phyloP scores from a whole-genome alignment of 2,113 vertebrate genomes.

The Accipiter cooperii region DNA sequence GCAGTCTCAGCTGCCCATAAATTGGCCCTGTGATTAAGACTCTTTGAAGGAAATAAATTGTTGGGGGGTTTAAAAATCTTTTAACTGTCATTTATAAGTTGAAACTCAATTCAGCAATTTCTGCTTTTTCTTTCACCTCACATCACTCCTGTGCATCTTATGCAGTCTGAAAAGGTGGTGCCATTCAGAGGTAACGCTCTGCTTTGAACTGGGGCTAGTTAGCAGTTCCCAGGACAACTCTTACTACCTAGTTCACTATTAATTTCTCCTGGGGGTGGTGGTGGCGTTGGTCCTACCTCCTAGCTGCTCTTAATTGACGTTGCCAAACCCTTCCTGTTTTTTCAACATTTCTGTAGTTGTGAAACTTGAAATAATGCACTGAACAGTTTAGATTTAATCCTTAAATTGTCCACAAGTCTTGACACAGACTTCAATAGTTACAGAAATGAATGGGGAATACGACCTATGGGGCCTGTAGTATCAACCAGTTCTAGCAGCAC shows the following conservation, averaged over 20 bases:
- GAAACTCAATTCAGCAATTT: neutral
- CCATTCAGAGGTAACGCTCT: neutral
- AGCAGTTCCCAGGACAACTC: neutral
- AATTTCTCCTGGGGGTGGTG: accelerated
- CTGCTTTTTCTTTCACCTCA: neutral
- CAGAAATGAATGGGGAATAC: neutral
- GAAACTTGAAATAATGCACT: neutral
- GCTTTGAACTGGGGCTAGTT: neutral
- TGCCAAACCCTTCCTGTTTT: neutral
- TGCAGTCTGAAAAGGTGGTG: neutral
- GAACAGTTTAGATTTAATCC: neutral
- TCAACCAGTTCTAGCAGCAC: neutral
- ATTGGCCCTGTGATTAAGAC: neutral
- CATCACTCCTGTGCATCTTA: neutral
- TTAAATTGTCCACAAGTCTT: neutral
- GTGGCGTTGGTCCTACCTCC: neutral
- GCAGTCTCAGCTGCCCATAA: neutral
- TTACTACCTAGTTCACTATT: neutral
- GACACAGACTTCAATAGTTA: neutral
- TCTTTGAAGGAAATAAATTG: neutral
- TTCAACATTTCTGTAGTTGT: neutral
- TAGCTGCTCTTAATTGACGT: neutral
- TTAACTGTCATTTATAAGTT: neutral
- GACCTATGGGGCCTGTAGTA: neutral
- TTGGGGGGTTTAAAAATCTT: neutral